A percentile compares a stretch with the other conserved stretches of the same genome.
These are phyloP conservation scores for Pristionchus entomophagus DNA, from an alignment of 2,888 invertebrate genomes.

Conservation along the genomic window DNA sequence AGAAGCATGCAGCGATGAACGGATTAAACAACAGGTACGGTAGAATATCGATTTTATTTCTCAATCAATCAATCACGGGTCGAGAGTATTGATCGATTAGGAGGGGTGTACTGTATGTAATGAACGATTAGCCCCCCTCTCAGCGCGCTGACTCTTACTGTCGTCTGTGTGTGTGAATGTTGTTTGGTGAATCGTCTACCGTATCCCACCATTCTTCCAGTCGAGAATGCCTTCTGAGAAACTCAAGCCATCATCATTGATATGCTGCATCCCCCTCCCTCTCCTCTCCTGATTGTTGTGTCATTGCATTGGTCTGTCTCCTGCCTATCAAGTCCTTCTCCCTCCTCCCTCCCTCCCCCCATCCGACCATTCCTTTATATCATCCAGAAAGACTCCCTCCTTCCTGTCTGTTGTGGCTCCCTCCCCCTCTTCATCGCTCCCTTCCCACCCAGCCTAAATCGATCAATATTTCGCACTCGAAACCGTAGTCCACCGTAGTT, in stretches of 20 bases:
- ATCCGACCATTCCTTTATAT: no score
- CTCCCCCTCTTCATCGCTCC: no score
- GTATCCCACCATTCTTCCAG: no score
- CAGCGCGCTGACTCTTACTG: neutral
- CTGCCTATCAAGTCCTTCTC: neutral
- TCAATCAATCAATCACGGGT: neutral
- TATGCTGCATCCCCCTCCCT: neutral
- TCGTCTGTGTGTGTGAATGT: no score
- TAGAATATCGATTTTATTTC: conserved; percentile 1
- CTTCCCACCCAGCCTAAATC: neutral
- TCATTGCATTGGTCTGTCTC: neutral
- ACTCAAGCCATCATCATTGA: conserved; percentile 30
- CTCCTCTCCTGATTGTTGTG: neutral
- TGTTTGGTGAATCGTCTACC: no score
- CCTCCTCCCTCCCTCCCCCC: neutral
- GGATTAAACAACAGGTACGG: conserved; percentile 44
- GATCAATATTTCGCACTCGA: neutral
- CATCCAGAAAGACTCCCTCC: no score
- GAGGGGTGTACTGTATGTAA: neutral
- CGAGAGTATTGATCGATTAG: conserved; percentile 38
- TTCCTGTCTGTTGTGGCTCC: neutral
- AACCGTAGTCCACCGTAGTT: neutral
- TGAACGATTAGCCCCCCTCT: neutral
- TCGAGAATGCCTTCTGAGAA: no score
- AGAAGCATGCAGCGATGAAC: conserved; percentile 44